Base-by-base conservation (phyloP, 1,140 invertebrate species). In the Lepeophtheirus salmonis region DNA sequence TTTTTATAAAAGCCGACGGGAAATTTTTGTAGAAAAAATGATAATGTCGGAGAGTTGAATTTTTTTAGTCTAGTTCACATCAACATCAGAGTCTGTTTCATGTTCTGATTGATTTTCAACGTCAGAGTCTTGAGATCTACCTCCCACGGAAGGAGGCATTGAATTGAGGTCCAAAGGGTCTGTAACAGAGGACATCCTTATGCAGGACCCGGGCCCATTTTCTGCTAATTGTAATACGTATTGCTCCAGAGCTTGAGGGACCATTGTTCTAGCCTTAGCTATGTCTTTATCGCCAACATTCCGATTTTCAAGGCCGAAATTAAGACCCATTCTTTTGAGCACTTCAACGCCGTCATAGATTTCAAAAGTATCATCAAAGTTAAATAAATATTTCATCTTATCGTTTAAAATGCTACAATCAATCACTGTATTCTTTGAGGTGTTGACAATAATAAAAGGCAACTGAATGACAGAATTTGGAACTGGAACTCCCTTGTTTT, bases 341-440 rank as follows among this genome's bases (percentile, higher is more conserved):
- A 90, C 90, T 74, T 97, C 92, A 67, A 96, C 87, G 69, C 98
- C 95, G 74, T 98, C 94, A 71, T 95, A 89, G 71, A 99, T 97
- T 80, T 97, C 91, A 79, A 98, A 99, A 69, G 88, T 87, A 74
- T 96, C 88, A 77, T 95, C 89, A 78, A 99, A 98, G 72, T 92
- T 91, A 78, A 98, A 97, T 73, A 94, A 81, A 77, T 97, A 99
- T 75, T 98, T 94, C 73, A 83, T 90, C 78, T 98, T 98, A 77
- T 98, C 92, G 79, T 91, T 89, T 67, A 91, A 95, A 74, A 98
- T 96, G 74, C 86, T 91, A 79, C 94, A 97, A 74, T 97, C 91
- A 74, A 97, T 94, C 68, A 95, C 83, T 68, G 95, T 97, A 72
- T 92, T 89, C 75, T 94, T 95, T 76, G 85, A 86, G 66, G 94